These are phyloP conservation scores for Microtus pennsylvanicus DNA, from an alignment of 2,113 vertebrate species.

Conservation along the genomic window DNA sequence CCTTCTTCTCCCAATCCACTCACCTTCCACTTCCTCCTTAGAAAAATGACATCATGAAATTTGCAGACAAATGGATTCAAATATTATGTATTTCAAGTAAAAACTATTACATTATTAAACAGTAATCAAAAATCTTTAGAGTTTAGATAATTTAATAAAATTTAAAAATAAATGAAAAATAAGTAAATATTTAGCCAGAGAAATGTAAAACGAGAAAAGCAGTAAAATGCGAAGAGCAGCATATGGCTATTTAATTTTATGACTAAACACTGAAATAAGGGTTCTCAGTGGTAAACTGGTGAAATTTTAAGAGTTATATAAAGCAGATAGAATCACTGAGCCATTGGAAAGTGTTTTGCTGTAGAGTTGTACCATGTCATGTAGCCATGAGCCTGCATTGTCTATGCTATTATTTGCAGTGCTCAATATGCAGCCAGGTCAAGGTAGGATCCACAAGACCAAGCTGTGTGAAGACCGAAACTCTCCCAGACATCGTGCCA, in stretches of 20 bases:
- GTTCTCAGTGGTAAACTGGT: background rate
- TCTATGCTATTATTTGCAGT: background rate
- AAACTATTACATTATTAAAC: background rate
- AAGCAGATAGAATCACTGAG: background rate
- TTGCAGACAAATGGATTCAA: background rate
- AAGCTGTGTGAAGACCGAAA: background rate
- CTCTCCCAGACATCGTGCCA: background rate
- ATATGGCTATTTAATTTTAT: too few species aligned
- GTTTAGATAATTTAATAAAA: background rate
- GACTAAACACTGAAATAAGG: too few species aligned
- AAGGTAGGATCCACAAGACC: background rate
- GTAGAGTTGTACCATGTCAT: background rate
- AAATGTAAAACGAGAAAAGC: background rate
- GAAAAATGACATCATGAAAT: background rate
- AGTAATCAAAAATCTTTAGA: background rate
- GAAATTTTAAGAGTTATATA: background rate
- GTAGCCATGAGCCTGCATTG: background rate
- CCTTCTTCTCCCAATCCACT: background rate
- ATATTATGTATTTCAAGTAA: background rate
- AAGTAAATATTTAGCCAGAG: background rate
- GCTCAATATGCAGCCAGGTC: background rate
- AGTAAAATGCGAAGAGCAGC: background rate
- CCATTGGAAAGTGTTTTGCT: background rate
- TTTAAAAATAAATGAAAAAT: background rate
- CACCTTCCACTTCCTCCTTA: too few species aligned